A percentile compares a stretch with the other conserved stretches of the same genome.
These are phyloP conservation scores for Xyliphius kryptos DNA, from an alignment of 2,113 vertebrate species.

Conservation along the genomic window DNA sequence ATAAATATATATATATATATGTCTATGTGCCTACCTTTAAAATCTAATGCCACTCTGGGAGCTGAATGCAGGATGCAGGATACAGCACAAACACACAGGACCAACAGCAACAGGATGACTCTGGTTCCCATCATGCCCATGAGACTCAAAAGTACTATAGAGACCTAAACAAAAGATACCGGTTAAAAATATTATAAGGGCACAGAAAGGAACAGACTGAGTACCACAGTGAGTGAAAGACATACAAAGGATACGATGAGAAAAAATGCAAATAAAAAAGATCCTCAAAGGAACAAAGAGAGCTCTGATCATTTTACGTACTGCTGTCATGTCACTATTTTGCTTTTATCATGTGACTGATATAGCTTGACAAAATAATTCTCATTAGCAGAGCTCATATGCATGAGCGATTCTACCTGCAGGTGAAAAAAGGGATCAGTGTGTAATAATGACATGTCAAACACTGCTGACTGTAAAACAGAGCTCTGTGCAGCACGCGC, in stretches of 20 bases:
- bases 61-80: slow-evolving; percentile 58
- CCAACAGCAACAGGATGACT: slow-evolving; percentile 62
- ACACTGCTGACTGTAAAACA: slow-evolving; percentile 11
- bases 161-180: slow-evolving; percentile 55
- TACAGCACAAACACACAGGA: slow-evolving; percentile 56
- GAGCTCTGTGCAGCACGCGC: slow-evolving; percentile 11
- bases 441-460: neutral
- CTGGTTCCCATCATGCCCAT: slow-evolving; percentile 50
- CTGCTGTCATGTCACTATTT: neutral
- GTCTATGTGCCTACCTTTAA: slow-evolving; percentile 60
- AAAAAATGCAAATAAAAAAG: too few species aligned
- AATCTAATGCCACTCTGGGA: slow-evolving; percentile 65
- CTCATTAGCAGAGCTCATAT: neutral
- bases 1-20: neutral
- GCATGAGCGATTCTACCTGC: neutral
- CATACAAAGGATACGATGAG: too few species aligned
- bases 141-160: slow-evolving; percentile 57
- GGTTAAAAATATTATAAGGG: neutral
- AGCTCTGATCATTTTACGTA: neutral
- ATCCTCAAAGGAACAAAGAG: slow-evolving; percentile 1
- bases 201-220: slow-evolving; percentile 14
- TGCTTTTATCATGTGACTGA: too few species aligned
- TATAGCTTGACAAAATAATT: too few species aligned
- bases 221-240: slow-evolving; percentile 11
- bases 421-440: neutral